Percentiles rank a stretch among this genome's conserved stretches.
Conservation (phyloP, 1,140 invertebrate genomes). For the Drosophila mayri region DNA sequence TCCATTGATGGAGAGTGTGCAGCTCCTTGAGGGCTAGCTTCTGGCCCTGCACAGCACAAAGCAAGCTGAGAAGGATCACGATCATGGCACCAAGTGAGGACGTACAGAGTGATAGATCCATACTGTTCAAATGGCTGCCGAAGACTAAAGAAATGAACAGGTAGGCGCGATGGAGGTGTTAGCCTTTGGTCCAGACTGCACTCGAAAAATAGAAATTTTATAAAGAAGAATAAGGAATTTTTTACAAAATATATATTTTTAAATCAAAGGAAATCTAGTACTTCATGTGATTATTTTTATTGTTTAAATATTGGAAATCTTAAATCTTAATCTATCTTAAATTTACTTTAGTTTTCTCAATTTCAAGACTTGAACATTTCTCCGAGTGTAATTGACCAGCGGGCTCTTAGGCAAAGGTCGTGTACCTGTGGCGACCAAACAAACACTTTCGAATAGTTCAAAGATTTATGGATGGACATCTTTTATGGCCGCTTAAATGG, state of each 20-base stretch:
- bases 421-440: slow-evolving; percentile 51
- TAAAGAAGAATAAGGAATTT: background rate
- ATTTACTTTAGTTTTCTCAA: too few relatives aligned
- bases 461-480: slow-evolving; percentile 69
- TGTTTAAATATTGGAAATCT: background rate
- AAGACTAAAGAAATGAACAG: slow-evolving; percentile 59
- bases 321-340: background rate
- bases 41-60: slow-evolving; percentile 29
- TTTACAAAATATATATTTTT: background rate
- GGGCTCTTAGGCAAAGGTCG: slow-evolving; percentile 55
- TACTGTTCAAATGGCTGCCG: slow-evolving; percentile 50
- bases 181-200: slow-evolving; percentile 29
- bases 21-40: slow-evolving; percentile 60
- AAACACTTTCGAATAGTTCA: slow-evolving; percentile 40
- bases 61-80: slow-evolving; percentile 29
- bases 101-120: slow-evolving; percentile 37
- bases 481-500: slow-evolving; percentile 58
- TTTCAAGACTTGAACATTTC: background rate
- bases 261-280: background rate
- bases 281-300: too few relatives aligned
- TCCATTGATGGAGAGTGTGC: slow-evolving; percentile 86
- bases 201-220: slow-evolving; percentile 20
- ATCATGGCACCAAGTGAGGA: slow-evolving; percentile 25
- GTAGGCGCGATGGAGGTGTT: slow-evolving; percentile 32
- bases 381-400: slow-evolving; percentile 62